A percentile compares a stretch with the other conserved stretches of the same genome.
Evolutionary conservation across 2,888 invertebrate species (phyloP).

Genomic region (Busseola fusca): DNA sequence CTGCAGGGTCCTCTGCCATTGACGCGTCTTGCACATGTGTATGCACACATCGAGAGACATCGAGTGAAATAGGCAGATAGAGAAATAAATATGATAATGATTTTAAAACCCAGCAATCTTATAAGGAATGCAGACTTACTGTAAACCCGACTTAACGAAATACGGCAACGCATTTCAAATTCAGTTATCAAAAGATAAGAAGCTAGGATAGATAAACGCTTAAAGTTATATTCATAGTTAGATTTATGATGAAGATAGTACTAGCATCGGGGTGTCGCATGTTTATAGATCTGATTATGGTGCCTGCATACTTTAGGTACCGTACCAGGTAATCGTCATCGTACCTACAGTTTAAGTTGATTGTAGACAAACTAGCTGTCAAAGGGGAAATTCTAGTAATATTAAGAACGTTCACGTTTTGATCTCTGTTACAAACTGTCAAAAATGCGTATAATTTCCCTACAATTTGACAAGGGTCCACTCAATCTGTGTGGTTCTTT

Average conservation of each 20-base stretch:
- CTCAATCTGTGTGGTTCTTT: too few species aligned
- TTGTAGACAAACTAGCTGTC: neutral
- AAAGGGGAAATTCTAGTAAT: too few species aligned
- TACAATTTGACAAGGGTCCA: too few species aligned
- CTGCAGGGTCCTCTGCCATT: too few species aligned
- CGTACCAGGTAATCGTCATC: conserved; percentile 1
- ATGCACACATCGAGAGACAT: too few species aligned
- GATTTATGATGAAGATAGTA: conserved; percentile 42
- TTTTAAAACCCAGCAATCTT: neutral
- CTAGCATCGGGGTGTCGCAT: conserved; percentile 40
- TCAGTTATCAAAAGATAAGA: conserved; percentile 40
- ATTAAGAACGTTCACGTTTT: too few species aligned
- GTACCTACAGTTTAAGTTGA: conserved; percentile 17
- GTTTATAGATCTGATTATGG: conserved; percentile 40
- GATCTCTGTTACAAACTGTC: too few species aligned
- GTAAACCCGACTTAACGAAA: conserved; percentile 10
- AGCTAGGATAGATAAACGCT: conserved; percentile 35
- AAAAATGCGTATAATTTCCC: too few species aligned
- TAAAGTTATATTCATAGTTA: conserved; percentile 44
- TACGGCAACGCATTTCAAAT: conserved; percentile 28
- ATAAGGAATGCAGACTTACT: conserved; percentile 5
- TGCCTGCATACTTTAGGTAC: conserved; percentile 26
- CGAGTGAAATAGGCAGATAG: neutral
- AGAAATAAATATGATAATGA: neutral
- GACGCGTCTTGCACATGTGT: too few species aligned